Conservation (phyloP, 2,888 invertebrate species). For the Rotaria socialis region DNA sequence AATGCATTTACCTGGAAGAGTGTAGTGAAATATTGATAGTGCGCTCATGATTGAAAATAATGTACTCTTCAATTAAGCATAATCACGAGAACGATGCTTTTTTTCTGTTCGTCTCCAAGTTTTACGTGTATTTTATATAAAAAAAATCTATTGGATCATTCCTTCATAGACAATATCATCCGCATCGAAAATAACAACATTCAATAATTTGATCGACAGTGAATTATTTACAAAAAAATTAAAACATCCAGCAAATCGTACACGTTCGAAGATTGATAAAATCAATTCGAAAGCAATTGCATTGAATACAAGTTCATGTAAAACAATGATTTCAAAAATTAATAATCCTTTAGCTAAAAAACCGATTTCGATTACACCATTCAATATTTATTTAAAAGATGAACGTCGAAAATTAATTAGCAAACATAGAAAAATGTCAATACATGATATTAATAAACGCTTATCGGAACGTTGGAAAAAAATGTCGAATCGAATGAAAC, state of each 20-base stretch:
- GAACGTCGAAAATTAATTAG: background rate
- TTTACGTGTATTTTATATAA: too few relatives aligned
- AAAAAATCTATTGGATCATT: too few relatives aligned
- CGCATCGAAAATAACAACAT: background rate
- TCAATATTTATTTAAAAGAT: background rate
- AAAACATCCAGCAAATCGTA: too few relatives aligned
- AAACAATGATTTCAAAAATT: background rate
- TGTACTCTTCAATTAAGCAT: too few relatives aligned
- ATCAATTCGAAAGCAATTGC: background rate
- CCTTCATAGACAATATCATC: background rate
- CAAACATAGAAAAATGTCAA: background rate
- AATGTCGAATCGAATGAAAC: background rate
- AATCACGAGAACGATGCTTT: too few relatives aligned
- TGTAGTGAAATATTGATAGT: background rate
- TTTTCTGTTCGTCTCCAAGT: too few relatives aligned
- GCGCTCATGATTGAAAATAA: too few relatives aligned
- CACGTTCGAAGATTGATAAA: too few relatives aligned
- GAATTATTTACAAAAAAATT: too few relatives aligned
- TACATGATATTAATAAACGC: background rate
- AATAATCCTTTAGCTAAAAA: background rate
- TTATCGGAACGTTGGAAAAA: background rate
- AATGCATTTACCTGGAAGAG: background rate
- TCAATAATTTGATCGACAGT: background rate
- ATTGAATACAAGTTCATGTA: background rate
- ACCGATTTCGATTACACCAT: background rate